These are phyloP conservation scores for Bubo bubo DNA, from an alignment of 2,113 vertebrate genomes.

Conservation along the genomic window DNA sequence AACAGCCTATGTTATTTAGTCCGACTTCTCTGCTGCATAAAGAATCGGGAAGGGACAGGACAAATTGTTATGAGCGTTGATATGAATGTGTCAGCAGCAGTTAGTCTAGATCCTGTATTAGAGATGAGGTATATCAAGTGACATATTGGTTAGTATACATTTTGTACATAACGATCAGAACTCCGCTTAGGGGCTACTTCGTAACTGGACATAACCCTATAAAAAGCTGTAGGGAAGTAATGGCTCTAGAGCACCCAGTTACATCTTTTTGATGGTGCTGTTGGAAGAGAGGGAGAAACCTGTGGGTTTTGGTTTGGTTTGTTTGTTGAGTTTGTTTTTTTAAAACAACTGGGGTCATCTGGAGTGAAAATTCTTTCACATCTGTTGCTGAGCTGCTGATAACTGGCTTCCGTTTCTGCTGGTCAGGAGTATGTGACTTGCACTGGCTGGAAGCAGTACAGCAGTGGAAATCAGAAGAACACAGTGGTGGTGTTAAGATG, in stretches of 20 bases:
- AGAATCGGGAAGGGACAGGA: not conserved
- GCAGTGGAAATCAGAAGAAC: not conserved
- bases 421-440: not conserved
- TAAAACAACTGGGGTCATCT: not conserved
- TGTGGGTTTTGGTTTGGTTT: not conserved
- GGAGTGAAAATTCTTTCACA: not conserved
- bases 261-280: not conserved
- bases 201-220: rapidly evolving
- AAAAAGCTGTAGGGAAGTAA: not conserved
- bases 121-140: no score
- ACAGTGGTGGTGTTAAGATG: not conserved
- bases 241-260: not conserved
- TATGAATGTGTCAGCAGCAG: not conserved
- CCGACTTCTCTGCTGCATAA: not conserved
- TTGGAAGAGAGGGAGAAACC: not conserved
- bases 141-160: rapidly evolving
- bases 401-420: not conserved
- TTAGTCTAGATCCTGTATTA: not conserved
- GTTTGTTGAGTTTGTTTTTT: not conserved
- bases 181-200: not conserved
- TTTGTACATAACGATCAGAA: rapidly evolving
- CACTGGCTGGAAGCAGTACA: not conserved
- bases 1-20: not conserved
- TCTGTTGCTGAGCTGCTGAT: not conserved
- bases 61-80: not conserved